Evolutionary conservation across 2,888 invertebrate species (phyloP).

Genomic region (Autographa pulchrina): DNA sequence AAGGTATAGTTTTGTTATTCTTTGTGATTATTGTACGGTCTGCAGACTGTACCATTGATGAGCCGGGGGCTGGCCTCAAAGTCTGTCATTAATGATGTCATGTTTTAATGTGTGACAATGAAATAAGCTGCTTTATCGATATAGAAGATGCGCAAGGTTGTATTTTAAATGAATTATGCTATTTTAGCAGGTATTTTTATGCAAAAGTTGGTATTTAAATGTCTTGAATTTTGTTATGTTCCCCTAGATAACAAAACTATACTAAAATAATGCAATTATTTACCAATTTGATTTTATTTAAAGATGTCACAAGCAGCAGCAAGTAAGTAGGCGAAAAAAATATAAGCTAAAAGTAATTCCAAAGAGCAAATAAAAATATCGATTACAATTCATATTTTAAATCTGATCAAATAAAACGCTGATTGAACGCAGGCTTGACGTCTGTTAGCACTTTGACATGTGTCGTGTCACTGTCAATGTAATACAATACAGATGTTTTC

Average conservation of each 20-base stretch:
- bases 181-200: neutral
- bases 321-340: too few relatives aligned
- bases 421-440: constrained; percentile 5
- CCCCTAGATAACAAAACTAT: too few relatives aligned
- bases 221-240: neutral
- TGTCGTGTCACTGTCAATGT: constrained; percentile 16
- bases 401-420: constrained; percentile 1
- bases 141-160: constrained; percentile 44
- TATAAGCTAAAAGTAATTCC: neutral
- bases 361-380: neutral
- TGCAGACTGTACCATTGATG: constrained; percentile 25
- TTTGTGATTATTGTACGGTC: neutral
- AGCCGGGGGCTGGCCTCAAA: constrained; percentile 26
- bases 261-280: too few relatives aligned
- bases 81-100: constrained; percentile 50
- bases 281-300: too few relatives aligned
- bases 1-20: neutral
- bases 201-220: constrained; percentile 7
- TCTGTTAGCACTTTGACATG: constrained; percentile 4
- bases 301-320: too few relatives aligned
- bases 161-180: constrained; percentile 8
- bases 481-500: constrained; percentile 44
- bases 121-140: constrained; percentile 24
- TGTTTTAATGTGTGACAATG: constrained; percentile 53
- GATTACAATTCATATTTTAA: neutral